A percentile compares a stretch with the other conserved stretches of the same genome.
These are phyloP conservation scores for Hemithea aestivaria DNA, from an alignment of 2,888 invertebrate species.

Conservation along the genomic window DNA sequence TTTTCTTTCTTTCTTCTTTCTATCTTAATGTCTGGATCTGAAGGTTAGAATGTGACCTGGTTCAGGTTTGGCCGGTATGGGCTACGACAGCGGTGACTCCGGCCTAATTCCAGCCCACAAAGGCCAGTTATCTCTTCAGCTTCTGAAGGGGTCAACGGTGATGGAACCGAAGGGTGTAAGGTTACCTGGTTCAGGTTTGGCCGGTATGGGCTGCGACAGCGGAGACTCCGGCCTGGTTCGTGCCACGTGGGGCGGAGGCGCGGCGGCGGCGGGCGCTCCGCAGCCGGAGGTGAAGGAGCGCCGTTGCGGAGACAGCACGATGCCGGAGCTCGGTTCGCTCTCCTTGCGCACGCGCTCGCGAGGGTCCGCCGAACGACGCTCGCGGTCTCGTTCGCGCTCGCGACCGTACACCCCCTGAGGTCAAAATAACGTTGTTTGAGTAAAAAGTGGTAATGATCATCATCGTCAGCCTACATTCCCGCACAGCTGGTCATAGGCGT, in stretches of 20 bases:
- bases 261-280: constrained; percentile 82
- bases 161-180: too few species aligned
- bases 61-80: constrained; percentile 44
- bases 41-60: too few species aligned
- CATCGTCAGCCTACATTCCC: too few species aligned
- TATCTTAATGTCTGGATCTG: too few species aligned
- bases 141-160: too few species aligned
- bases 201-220: constrained; percentile 30
- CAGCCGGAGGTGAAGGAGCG: constrained; percentile 93
- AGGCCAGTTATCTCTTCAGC: too few species aligned
- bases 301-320: constrained; percentile 91
- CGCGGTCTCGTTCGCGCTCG: constrained; percentile 55
- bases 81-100: constrained; percentile 51
- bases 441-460: too few species aligned
- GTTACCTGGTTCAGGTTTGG: constrained; percentile 54
- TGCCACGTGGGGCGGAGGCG: constrained; percentile 72
- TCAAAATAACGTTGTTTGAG: not conserved
- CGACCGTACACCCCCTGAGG: constrained; percentile 56
- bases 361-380: constrained; percentile 81
- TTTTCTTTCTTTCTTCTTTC: too few species aligned
- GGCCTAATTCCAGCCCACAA: constrained; percentile 81
- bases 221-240: constrained; percentile 72
- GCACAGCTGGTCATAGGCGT: too few species aligned
- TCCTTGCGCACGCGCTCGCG: constrained; percentile 89
- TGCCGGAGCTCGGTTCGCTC: constrained; percentile 81